These are phyloP conservation scores for Corapipo altera DNA, from an alignment of 2,113 vertebrate genomes.

Conservation along the genomic window DNA sequence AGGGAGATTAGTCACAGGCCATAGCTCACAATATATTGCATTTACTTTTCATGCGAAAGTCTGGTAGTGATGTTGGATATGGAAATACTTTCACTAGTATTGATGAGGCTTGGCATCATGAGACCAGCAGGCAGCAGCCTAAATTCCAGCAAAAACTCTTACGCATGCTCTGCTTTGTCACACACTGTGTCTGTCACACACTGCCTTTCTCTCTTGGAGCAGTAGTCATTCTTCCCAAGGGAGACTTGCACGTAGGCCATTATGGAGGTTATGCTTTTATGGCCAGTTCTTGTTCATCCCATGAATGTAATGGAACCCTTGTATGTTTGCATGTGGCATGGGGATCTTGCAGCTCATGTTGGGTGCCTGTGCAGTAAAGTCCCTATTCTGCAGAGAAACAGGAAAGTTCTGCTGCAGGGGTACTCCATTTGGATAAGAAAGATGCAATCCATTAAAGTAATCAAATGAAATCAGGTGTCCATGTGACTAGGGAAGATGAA, in stretches of 20 bases:
- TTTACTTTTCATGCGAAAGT: not conserved
- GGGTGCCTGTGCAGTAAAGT: not conserved
- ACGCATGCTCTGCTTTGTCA: not conserved
- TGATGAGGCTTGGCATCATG: not conserved
- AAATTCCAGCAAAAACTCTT: not conserved
- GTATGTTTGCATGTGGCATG: not conserved
- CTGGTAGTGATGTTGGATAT: not conserved
- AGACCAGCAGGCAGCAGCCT: not conserved
- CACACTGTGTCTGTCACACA: too few species aligned
- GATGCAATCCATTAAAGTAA: too few species aligned
- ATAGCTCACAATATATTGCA: not conserved
- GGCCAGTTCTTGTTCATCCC: too few species aligned
- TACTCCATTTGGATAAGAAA: too few species aligned
- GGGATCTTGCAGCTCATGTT: accelerated
- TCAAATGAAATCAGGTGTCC: too few species aligned
- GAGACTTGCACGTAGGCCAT: not conserved
- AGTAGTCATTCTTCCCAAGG: not conserved
- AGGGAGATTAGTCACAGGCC: not conserved
- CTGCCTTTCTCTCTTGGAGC: accelerated
- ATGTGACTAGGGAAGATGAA: too few species aligned
- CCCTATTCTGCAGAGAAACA: not conserved
- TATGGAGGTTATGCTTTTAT: not conserved
- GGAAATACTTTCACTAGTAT: not conserved
- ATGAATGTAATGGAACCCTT: not conserved
- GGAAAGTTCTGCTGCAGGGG: not conserved